phyloP scores from a whole-genome alignment of 2,888 invertebrate genomes.

The Dexiosoma caninum region DNA sequence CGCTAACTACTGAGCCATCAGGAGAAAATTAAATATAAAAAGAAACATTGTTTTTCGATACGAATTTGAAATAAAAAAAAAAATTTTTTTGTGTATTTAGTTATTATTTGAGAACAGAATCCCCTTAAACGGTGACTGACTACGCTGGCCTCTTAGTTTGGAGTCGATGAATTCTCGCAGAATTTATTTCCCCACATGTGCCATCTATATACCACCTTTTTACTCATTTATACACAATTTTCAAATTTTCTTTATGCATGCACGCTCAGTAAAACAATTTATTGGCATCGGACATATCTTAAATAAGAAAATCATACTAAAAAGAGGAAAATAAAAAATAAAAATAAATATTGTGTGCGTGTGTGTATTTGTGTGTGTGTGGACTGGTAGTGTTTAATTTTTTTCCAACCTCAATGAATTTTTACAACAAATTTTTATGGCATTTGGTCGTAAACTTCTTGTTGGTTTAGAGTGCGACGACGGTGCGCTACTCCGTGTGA shows the following conservation, averaged over 20 bases:
- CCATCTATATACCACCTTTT: not conserved
- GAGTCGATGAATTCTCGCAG: constrained; percentile 37
- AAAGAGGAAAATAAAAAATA: constrained; percentile 34
- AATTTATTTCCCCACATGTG: not conserved
- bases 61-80: too few species aligned
- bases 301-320: constrained; percentile 35
- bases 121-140: not conserved
- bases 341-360: constrained; percentile 13
- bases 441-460: constrained; percentile 78
- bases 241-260: not conserved
- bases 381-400: constrained; percentile 26
- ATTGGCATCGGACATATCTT: constrained; percentile 46
- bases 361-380: constrained; percentile 15
- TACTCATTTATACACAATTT: constrained; percentile 4
- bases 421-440: constrained; percentile 78
- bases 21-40: too few species aligned
- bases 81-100: too few species aligned
- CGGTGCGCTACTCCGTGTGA: constrained; percentile 72
- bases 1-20: too few species aligned
- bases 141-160: not conserved
- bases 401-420: constrained; percentile 71
- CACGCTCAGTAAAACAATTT: not conserved
- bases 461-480: constrained; percentile 72
- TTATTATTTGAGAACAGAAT: too few species aligned
- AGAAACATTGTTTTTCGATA: too few species aligned